Conservation (phyloP, 2,113 vertebrate species). For the Eclectus roratus region DNA sequence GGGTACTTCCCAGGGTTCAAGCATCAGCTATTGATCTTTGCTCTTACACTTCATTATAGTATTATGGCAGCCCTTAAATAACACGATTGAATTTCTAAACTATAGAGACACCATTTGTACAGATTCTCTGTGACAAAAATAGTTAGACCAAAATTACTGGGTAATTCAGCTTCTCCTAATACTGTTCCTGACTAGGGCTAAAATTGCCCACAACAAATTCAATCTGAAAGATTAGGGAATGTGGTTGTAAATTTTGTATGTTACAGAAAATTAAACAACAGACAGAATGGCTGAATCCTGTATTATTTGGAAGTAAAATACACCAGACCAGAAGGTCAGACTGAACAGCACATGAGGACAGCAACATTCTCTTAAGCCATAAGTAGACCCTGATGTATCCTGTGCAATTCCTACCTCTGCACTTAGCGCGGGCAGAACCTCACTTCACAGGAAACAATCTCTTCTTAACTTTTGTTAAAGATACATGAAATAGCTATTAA, state of each 20-base stretch:
- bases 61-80: not conserved
- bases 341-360: not conserved
- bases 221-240: not conserved
- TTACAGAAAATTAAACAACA: not conserved
- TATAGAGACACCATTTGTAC: not conserved
- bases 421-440: not conserved
- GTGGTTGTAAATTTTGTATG: not conserved
- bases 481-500: not conserved
- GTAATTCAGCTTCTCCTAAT: not conserved
- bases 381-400: not conserved
- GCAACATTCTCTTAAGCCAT: not conserved
- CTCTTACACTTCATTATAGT: not conserved
- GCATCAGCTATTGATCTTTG: constrained; percentile 37
- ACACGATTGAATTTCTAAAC: not conserved
- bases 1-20: not conserved
- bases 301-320: not conserved
- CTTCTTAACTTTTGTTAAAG: not conserved
- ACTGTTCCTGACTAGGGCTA: not conserved
- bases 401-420: not conserved
- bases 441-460: not conserved
- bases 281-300: not conserved
- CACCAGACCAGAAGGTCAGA: not conserved
- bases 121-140: not conserved
- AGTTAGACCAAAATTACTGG: not conserved
- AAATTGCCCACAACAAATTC: not conserved